Percentiles rank a stretch among this genome's conserved stretches.
These are phyloP conservation scores for Spilarctia lutea DNA, from an alignment of 2,888 invertebrate genomes.

Conservation along the genomic window DNA sequence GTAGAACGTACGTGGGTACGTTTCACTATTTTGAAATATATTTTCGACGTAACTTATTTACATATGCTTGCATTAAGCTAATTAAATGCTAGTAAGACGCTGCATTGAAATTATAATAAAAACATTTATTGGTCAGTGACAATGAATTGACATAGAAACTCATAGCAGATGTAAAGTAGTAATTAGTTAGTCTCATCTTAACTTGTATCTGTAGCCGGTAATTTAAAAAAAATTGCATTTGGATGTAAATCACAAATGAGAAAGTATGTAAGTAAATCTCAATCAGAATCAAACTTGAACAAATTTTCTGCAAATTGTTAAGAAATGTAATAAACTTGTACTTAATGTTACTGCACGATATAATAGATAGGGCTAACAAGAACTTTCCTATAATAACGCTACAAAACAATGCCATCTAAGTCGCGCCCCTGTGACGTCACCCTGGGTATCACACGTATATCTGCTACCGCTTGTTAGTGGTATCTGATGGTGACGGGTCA, in stretches of 20 bases:
- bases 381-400: slow-evolving; percentile 22
- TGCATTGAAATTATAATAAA: too few relatives aligned
- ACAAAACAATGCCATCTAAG: slow-evolving; percentile 34
- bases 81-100: too few relatives aligned
- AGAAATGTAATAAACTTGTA: neutral
- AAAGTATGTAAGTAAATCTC: neutral
- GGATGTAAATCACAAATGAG: neutral
- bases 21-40: too few relatives aligned
- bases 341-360: slow-evolving; percentile 12
- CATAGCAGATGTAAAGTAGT: too few relatives aligned
- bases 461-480: slow-evolving; percentile 58
- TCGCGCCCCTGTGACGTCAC: slow-evolving; percentile 51
- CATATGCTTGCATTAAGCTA: too few relatives aligned
- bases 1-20: too few relatives aligned
- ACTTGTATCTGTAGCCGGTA: neutral
- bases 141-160: too few relatives aligned
- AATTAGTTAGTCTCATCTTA: too few relatives aligned
- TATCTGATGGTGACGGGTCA: slow-evolving; percentile 52
- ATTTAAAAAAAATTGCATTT: neutral
- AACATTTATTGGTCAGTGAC: too few relatives aligned
- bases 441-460: slow-evolving; percentile 47
- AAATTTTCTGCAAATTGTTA: neutral
- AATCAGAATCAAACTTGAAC: neutral
- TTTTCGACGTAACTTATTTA: too few relatives aligned
- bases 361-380: slow-evolving; percentile 14